Conservation (phyloP, 2,888 invertebrate species). For the Herminia tarsipennalis region DNA sequence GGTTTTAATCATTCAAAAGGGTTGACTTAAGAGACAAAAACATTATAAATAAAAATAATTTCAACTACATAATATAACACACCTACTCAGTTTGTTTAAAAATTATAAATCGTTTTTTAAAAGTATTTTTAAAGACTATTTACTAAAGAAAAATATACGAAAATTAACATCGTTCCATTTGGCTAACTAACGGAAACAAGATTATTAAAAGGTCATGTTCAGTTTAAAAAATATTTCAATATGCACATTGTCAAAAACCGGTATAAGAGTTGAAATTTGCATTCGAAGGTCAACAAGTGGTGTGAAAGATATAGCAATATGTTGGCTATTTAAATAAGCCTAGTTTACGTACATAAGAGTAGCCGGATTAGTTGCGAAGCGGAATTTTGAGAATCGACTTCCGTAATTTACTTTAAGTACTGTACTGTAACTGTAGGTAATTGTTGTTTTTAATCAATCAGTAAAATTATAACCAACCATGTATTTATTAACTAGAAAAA, state of each 20-base stretch:
- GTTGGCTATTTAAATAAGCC: slow-evolving; percentile 13
- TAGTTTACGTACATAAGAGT: slow-evolving; percentile 11
- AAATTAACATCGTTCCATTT: neutral
- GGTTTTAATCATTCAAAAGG: no score
- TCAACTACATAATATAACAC: no score
- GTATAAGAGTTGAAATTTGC: slow-evolving; percentile 20
- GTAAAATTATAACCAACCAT: no score
- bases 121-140: no score
- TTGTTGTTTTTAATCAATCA: no score
- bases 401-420: slow-evolving; percentile 16
- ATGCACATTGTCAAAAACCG: slow-evolving; percentile 6
- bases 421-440: no score
- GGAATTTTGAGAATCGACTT: slow-evolving; percentile 22
- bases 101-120: no score
- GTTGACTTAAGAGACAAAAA: no score
- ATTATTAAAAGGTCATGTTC: neutral
- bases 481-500: no score
- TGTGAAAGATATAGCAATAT: slow-evolving; percentile 9
- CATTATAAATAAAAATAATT: no score
- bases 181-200: neutral
- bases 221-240: neutral
- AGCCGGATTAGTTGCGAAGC: slow-evolving; percentile 15
- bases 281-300: slow-evolving; percentile 27
- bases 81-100: no score
- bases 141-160: neutral